Conservation (phyloP, 2,797 vertebrate genomes). For the Fistularia commersonii region DNA sequence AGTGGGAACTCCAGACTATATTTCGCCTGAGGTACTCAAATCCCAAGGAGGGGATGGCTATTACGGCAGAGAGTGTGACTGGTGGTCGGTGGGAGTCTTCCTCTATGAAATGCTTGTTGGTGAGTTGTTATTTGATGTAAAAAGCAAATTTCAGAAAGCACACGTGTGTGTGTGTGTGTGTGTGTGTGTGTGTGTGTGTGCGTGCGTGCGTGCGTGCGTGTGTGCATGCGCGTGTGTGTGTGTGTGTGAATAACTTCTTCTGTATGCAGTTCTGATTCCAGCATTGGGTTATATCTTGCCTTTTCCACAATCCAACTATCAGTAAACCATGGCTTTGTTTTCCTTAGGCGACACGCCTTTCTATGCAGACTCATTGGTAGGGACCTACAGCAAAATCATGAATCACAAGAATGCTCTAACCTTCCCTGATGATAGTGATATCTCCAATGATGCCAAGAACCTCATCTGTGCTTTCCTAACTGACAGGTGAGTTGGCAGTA, state of each 20-base stretch:
- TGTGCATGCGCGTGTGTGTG: too few relatives aligned
- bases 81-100: conserved; percentile 99
- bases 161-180: too few relatives aligned
- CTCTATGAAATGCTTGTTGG: conserved; percentile 98
- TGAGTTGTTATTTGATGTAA: conserved; percentile 70
- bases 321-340: conserved; percentile 10
- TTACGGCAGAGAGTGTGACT: conserved; percentile 96
- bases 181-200: too few relatives aligned
- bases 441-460: conserved; percentile 97
- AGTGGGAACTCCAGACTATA: conserved; percentile 98
- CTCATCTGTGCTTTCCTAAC: conserved; percentile 98
- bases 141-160: too few relatives aligned
- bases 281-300: not conserved
- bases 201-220: too few relatives aligned
- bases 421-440: conserved; percentile 95
- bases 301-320: not conserved
- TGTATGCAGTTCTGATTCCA: not conserved
- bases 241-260: too few relatives aligned
- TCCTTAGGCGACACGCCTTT: conserved; percentile 93
- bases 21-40: conserved; percentile 97
- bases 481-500: conserved; percentile 81
- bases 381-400: conserved; percentile 99
- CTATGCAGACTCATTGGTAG: conserved; percentile 97
- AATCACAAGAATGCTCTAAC: conserved; percentile 98
- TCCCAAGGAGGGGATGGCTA: conserved; percentile 98